These are phyloP conservation scores for Conomelus anceps DNA, from an alignment of 2,888 invertebrate genomes.

Conservation along the genomic window DNA sequence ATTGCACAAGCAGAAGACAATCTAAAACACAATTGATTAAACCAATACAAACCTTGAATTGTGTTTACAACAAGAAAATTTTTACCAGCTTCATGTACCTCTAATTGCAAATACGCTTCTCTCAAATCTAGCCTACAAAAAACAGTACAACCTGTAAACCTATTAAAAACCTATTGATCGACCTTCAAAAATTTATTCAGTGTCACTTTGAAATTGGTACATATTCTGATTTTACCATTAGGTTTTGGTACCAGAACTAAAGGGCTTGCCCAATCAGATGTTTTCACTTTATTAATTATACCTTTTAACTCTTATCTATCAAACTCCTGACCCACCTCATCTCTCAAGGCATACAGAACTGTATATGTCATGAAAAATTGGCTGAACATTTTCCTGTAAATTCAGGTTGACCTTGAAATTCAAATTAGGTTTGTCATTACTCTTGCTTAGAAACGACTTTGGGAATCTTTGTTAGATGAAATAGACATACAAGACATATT, in stretches of 20 bases:
- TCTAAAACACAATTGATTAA: slow-evolving; percentile 34
- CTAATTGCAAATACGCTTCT: slow-evolving; percentile 40
- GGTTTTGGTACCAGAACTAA: slow-evolving; percentile 39
- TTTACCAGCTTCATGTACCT: slow-evolving; percentile 37
- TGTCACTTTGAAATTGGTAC: slow-evolving; percentile 39
- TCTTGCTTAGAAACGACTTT: not conserved
- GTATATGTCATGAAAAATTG: not conserved
- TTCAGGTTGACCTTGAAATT: not conserved
- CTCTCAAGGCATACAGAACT: not conserved
- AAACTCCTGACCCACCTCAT: not conserved
- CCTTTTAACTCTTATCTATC: not conserved
- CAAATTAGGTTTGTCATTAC: not conserved
- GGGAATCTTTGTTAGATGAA: not conserved
- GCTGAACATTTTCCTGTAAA: not conserved
- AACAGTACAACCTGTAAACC: slow-evolving; percentile 35
- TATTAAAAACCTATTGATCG: slow-evolving; percentile 33
- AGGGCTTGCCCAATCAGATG: slow-evolving; percentile 37
- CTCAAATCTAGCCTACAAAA: slow-evolving; percentile 40
- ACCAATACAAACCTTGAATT: slow-evolving; percentile 37
- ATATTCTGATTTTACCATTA: slow-evolving; percentile 37
- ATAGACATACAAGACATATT: not conserved
- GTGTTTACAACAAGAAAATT: slow-evolving; percentile 38
- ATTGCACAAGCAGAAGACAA: slow-evolving; percentile 22
- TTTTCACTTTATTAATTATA: not conserved
- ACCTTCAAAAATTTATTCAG: slow-evolving; percentile 36